Base-by-base conservation (phyloP, 2,888 invertebrate genomes). In the Apamea sordens region DNA sequence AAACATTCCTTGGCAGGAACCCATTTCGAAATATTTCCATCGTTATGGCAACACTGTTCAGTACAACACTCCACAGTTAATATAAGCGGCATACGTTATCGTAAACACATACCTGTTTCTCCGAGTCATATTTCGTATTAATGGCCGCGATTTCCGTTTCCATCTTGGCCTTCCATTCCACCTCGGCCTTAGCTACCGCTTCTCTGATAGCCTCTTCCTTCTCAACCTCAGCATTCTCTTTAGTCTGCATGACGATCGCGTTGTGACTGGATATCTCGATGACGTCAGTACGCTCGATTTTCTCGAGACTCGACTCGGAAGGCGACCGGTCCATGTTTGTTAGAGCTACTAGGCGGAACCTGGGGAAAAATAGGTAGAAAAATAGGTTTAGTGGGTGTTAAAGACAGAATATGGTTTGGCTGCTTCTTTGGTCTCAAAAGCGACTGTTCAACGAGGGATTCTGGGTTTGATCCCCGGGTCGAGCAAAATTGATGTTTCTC, bases 271-370 rank as follows among this genome's bases (percentile, higher is more conserved):
- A 93, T 59, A 98, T 94, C 89, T 98, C 97, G 88, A 97, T 98
- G 84, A 97, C 96, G 89, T 98, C 98, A 0, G 97, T 97, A 7
- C 98, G 97, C 94, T 98, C 98, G 36, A 98, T 97, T 94, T 98
- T 98, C 91, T 98, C 98, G 10, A 98, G 95, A 92, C 98, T 98
- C 4, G 97, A 97, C 88, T 98, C 98, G 11, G 98, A 98, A 0
- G 98, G 98, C 77, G 98, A 98, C 63, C 98, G 97, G 88, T 98
- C 98, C 97, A 98, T 98, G 70, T 97, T 98, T 18, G 97, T 97
- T 80, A 97, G 95, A 0, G 98, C 97, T 97, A 98, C 98, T 81
- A 98, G 95, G 83, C 98, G 98, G 94, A 98, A 98, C 88, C 98
- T 97, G 80, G 0, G 10, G 24, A 41, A 72, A 59, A 44, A 47